Base-by-base conservation (phyloP, 2,888 invertebrate species). In the Melanostoma scalare region DNA sequence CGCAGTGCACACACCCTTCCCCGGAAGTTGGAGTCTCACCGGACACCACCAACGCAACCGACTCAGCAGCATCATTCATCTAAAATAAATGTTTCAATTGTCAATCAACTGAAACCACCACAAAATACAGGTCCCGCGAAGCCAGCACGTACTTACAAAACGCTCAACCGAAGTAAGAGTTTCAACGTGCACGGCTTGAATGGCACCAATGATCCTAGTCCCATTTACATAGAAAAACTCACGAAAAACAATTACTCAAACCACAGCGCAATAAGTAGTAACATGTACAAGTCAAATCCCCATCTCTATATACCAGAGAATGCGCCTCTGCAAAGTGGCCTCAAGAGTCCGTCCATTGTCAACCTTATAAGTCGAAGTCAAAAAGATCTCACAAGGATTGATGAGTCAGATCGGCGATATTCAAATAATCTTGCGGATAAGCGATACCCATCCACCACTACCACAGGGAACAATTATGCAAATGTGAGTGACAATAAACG, bases 311-410 rank as follows among this genome's bases (percentile, higher is more conserved):
- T 95, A 88, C 94, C 93, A 6, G 90, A 90, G 30, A 90, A 88
- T 52, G 87, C 89, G 3, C 67, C 86, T 8, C 65, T 90, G 44
- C 90, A 90, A 79, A 89, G 89, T 79, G 90, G 95, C 6, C 87
- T 90, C 1, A 96, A 96, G 89, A 96, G 96, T 89, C 97, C 97
- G 0, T 96, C 96, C 48, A 95, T 97, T 86, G 95, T 97, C 46
- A 96, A 96, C 74, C 95, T 96, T 86, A 95, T 97, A 81, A 96
- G 95, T 89, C 93, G 96, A 85, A 96, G 96, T 90, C 96, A 96
- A 89, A 93, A 95, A 81, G 96, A 96, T 89, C 91, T 96, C 35
- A 94, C 94, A 35, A 94, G 94, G 88, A 94, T 94, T 6, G 89
- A 86, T 78, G 73, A 86, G 60, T 78, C 85, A n/a, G 89, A 90